These are phyloP conservation scores for Taenioides sp. DNA, from an alignment of 2,797 vertebrate species.

Conservation along the genomic window DNA sequence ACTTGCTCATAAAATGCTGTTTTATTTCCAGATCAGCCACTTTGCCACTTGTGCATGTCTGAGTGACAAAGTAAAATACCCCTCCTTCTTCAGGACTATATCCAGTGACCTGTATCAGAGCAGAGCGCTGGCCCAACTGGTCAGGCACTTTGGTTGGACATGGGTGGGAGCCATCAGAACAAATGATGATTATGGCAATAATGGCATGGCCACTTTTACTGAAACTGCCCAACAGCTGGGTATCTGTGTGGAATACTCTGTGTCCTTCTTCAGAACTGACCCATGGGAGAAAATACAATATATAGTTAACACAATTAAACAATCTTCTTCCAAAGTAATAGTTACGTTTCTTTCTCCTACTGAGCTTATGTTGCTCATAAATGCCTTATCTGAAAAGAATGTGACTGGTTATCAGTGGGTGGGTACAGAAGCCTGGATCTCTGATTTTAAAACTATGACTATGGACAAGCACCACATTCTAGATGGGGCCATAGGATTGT, in stretches of 20 bases:
- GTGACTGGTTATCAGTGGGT: constrained; percentile 76
- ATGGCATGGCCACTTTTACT: constrained; percentile 64
- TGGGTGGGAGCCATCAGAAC: constrained; percentile 75
- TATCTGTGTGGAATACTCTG: constrained; percentile 72
- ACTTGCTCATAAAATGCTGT: neutral
- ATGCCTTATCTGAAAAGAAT: constrained; percentile 55
- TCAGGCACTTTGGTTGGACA: constrained; percentile 78
- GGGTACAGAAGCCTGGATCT: constrained; percentile 74
- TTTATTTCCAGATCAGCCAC: constrained; percentile 68
- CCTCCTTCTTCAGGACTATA: constrained; percentile 78
- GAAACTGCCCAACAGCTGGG: constrained; percentile 55
- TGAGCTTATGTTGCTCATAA: constrained; percentile 55
- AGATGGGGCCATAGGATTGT: constrained; percentile 72
- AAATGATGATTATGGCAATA: constrained; percentile 72
- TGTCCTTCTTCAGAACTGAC: constrained; percentile 65
- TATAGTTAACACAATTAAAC: constrained; percentile 57
- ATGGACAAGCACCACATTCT: constrained; percentile 62
- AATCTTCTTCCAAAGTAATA: constrained; percentile 64
- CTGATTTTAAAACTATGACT: constrained; percentile 60
- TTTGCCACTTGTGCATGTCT: constrained; percentile 78
- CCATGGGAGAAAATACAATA: constrained; percentile 55
- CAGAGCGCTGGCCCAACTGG: constrained; percentile 72
- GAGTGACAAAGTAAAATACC: constrained; percentile 72
- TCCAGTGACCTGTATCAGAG: constrained; percentile 78
- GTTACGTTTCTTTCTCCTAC: constrained; percentile 55